Conservation (phyloP, 2,797 vertebrate species). For the Megaceryle alcyon region DNA sequence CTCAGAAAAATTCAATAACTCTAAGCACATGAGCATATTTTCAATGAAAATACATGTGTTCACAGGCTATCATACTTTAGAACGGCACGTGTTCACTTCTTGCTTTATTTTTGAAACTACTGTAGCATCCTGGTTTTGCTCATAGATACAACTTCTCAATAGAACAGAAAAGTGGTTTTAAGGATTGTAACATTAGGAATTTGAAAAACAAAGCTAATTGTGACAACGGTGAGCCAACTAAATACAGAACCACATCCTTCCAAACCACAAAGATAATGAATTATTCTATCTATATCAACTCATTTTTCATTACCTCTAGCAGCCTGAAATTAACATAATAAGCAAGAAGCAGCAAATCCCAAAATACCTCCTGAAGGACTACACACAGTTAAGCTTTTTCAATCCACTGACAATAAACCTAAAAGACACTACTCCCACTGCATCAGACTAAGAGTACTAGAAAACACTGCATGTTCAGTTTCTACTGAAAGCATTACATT, state of each 20-base stretch:
- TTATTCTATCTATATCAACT: not conserved
- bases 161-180: not conserved
- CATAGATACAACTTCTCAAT: not conserved
- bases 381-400: constrained; percentile 24
- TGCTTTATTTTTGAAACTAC: not conserved
- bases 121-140: not conserved
- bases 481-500: not conserved
- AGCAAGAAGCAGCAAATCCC: constrained; percentile 11
- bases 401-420: not conserved
- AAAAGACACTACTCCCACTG: not conserved
- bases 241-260: not conserved
- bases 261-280: not conserved
- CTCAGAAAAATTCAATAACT: not conserved
- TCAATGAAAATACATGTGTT: not conserved
- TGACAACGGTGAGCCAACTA: not conserved
- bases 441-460: not conserved
- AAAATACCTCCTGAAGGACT: not conserved
- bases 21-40: not conserved
- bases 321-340: not conserved
- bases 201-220: not conserved
- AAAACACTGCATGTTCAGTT: not conserved
- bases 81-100: not conserved
- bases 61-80: not conserved
- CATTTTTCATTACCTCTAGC: constrained; percentile 33
- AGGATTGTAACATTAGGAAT: not conserved